These are phyloP conservation scores for Platysternon megacephalum DNA, from an alignment of 2,113 vertebrate species.

Conservation along the genomic window DNA sequence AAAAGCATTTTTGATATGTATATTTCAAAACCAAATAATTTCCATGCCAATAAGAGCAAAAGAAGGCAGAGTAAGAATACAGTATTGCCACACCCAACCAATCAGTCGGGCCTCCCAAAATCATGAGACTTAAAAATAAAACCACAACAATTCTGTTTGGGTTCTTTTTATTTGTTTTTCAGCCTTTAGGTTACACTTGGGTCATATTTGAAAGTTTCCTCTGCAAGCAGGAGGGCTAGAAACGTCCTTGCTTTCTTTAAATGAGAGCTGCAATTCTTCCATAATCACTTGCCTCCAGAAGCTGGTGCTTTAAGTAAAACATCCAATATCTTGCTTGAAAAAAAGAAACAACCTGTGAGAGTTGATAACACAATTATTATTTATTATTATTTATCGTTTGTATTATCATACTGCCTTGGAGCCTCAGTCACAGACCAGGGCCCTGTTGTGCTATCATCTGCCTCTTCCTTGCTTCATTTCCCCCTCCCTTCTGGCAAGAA, in stretches of 20 bases:
- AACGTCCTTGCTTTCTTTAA: neutral
- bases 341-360: neutral
- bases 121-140: neutral
- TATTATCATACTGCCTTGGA: neutral
- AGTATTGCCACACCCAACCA: neutral
- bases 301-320: neutral
- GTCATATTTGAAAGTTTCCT: neutral
- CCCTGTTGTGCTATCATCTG: neutral
- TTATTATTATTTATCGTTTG: neutral
- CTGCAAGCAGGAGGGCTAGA: neutral
- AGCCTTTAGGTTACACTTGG: neutral
- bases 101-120: neutral
- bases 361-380: neutral
- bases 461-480: neutral
- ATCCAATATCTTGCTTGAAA: neutral
- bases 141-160: neutral
- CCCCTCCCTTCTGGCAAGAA: neutral
- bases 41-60: neutral
- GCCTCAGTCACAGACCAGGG: neutral
- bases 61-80: neutral
- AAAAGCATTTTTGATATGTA: neutral
- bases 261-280: neutral
- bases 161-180: neutral
- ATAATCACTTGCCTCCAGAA: neutral
- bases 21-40: neutral